phyloP scores from a whole-genome alignment of 2,797 vertebrate species.

The Heteromormyrus szaboi region DNA sequence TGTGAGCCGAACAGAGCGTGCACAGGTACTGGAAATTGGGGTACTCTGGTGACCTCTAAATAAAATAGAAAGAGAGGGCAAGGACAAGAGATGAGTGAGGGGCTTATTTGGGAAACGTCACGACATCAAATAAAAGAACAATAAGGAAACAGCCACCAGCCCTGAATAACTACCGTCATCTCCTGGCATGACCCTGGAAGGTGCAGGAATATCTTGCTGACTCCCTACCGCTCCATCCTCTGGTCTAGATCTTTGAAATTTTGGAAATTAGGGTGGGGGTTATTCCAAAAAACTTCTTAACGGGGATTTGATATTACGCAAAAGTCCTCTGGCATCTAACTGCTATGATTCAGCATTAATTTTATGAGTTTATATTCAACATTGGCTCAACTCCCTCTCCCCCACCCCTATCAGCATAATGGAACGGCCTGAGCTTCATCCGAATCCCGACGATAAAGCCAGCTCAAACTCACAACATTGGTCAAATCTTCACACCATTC shows the following conservation, averaged over 20 bases:
- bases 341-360: not conserved
- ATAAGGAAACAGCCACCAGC: not conserved
- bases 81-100: not conserved
- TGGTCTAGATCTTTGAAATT: not conserved
- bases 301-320: not conserved
- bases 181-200: not conserved
- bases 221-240: not conserved
- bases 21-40: slow-evolving; percentile 95
- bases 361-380: not conserved
- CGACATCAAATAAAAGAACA: not conserved
- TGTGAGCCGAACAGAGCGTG: slow-evolving; percentile 92
- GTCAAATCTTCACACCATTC: not conserved
- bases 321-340: not conserved
- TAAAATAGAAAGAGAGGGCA: not conserved
- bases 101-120: not conserved
- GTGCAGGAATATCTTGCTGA: not conserved
- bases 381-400: not conserved
- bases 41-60: slow-evolving; percentile 87
- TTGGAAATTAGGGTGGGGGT: not conserved
- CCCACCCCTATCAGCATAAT: not conserved
- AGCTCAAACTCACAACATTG: not conserved
- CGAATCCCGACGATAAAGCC: not conserved
- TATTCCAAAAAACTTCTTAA: not conserved
- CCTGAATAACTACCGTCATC: not conserved
- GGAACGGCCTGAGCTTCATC: not conserved